Evolutionary conservation across 2,113 vertebrate species (phyloP).

Genomic region (Trinectes maculatus): DNA sequence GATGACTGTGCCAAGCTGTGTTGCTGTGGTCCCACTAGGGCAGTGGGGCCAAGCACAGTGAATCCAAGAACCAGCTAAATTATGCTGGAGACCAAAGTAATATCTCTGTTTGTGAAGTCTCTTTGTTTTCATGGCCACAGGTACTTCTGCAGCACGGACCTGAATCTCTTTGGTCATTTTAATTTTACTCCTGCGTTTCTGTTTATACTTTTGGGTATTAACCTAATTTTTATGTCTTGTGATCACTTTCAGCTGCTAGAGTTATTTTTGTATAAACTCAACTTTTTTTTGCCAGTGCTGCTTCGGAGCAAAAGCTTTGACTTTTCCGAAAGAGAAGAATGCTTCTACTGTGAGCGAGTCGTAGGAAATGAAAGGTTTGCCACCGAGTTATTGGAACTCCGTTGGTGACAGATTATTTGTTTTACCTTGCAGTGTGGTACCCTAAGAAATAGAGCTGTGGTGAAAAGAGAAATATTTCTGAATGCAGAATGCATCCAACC

Average conservation of each 20-base stretch:
- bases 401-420: neutral
- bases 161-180: neutral
- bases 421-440: neutral
- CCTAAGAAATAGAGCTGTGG: neutral
- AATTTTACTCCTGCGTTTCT: neutral
- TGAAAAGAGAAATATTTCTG: neutral
- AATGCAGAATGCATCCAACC: neutral
- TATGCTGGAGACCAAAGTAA: neutral
- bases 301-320: neutral
- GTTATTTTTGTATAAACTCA: neutral
- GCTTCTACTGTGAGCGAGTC: neutral
- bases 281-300: neutral
- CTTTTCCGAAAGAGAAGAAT: no score
- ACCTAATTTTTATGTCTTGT: neutral
- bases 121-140: neutral
- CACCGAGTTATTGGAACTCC: no score
- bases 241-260: neutral
- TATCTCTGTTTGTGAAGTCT: neutral
- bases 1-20: no score
- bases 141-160: neutral
- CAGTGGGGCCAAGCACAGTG: neutral
- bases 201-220: neutral
- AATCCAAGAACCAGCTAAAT: neutral
- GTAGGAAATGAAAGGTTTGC: no score
- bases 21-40: neutral